Percentiles rank a stretch among this genome's conserved stretches.
Evolutionary conservation across 2,113 vertebrate species (phyloP).

Genomic region (Zosterops pallidus): DNA sequence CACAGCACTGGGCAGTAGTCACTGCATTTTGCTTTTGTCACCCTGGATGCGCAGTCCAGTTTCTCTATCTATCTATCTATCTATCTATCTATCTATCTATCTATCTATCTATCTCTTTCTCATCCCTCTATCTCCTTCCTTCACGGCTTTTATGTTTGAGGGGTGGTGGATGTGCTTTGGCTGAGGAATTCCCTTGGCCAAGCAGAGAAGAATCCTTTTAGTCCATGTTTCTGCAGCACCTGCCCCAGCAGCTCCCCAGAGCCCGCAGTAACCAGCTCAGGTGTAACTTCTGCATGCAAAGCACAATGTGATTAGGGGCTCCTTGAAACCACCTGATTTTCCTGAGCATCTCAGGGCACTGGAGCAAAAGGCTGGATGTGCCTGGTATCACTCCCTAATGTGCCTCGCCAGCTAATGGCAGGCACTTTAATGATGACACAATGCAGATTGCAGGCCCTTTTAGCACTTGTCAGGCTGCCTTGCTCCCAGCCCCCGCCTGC

Average conservation of each 20-base stretch:
- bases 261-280: background rate
- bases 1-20: background rate
- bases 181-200: background rate
- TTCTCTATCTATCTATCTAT: background rate
- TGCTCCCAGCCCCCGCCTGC: background rate
- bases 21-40: background rate
- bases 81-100: no score
- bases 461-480: constrained; percentile 44
- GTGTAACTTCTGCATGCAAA: background rate
- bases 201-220: background rate
- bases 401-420: background rate
- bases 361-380: background rate
- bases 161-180: background rate
- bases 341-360: background rate
- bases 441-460: background rate
- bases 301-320: background rate
- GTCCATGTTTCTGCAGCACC: background rate
- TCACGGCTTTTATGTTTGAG: background rate
- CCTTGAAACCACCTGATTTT: background rate
- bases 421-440: background rate
- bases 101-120: no score
- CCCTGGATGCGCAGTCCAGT: background rate
- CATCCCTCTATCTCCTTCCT: background rate
- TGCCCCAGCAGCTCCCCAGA: background rate
- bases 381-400: background rate